These are phyloP conservation scores for Morone saxatilis DNA, from an alignment of 2,113 vertebrate species.

Conservation along the genomic window DNA sequence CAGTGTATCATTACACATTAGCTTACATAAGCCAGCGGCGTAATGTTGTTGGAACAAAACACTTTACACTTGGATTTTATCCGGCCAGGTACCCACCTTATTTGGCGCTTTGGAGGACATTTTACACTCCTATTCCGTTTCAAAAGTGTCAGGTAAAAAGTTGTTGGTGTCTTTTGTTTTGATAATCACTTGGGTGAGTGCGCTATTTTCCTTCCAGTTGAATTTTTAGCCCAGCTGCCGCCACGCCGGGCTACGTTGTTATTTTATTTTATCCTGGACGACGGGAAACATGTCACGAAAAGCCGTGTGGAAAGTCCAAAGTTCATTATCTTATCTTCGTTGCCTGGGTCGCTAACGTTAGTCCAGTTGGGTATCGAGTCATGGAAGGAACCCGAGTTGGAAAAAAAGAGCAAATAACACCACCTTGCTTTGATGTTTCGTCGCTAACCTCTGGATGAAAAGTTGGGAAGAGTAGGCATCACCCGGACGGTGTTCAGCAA, in stretches of 20 bases:
- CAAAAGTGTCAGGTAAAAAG: slow-evolving; percentile 72
- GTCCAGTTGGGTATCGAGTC: slow-evolving; percentile 54
- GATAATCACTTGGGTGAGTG: slow-evolving; percentile 70
- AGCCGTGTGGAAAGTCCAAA: slow-evolving; percentile 81
- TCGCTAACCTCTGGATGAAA: slow-evolving; percentile 74
- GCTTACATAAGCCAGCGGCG: slow-evolving; percentile 9
- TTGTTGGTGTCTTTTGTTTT: slow-evolving; percentile 51
- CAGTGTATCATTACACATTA: background rate
- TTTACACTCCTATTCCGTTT: slow-evolving; percentile 83
- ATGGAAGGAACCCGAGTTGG: slow-evolving; percentile 45
- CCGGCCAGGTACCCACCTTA: slow-evolving; percentile 87
- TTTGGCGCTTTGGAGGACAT: slow-evolving; percentile 91
- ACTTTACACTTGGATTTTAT: slow-evolving; percentile 7
- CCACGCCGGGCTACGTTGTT: slow-evolving; percentile 84
- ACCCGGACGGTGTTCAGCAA: slow-evolving; percentile 70
- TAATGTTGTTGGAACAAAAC: background rate
- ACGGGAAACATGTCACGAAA: slow-evolving; percentile 83
- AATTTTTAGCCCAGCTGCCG: slow-evolving; percentile 83
- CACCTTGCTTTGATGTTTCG: slow-evolving; percentile 34
- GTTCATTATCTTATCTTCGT: slow-evolving; percentile 83
- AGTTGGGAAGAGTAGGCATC: slow-evolving; percentile 71
- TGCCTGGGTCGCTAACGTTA: slow-evolving; percentile 41
- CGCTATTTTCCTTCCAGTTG: slow-evolving; percentile 64
- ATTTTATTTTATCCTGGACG: slow-evolving; percentile 81
- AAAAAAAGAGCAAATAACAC: background rate